These are phyloP conservation scores for Drosophila pseudoobscura DNA, from an alignment of 1,140 invertebrate species.

Conservation along the genomic window DNA sequence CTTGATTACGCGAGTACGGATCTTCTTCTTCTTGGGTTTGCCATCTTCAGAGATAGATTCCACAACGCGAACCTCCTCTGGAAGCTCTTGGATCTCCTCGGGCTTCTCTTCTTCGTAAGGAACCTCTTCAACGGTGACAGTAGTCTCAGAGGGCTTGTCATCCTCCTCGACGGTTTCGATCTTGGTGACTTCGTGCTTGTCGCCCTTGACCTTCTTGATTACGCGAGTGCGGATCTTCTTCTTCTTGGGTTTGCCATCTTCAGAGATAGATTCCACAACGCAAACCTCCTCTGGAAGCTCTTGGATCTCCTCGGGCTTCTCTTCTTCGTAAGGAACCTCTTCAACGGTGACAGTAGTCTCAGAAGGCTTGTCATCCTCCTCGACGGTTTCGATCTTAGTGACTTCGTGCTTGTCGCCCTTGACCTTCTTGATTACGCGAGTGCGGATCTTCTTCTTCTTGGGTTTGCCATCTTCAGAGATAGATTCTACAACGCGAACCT, in stretches of 20 bases:
- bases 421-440: constrained; percentile 9
- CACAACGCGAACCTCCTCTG: constrained; percentile 3
- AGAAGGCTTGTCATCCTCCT: not conserved
- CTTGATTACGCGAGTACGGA: constrained; percentile 7
- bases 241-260: constrained; percentile 12
- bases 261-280: not conserved
- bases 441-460: constrained; percentile 10
- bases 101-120: not conserved
- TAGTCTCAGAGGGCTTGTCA: not conserved
- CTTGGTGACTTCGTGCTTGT: constrained; percentile 7
- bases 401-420: constrained; percentile 9
- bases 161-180: constrained; percentile 12
- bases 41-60: constrained; percentile 1
- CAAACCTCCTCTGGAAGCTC: constrained; percentile 8
- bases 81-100: constrained; percentile 1
- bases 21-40: constrained; percentile 11
- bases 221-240: constrained; percentile 9
- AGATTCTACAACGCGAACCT: constrained; percentile 2
- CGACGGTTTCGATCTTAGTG: constrained; percentile 10
- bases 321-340: not conserved
- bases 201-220: constrained; percentile 13
- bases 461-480: constrained; percentile 6
- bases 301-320: not conserved
- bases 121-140: constrained; percentile 1
- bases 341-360: constrained; percentile 8